Evolutionary conservation across 1,140 invertebrate species (phyloP), one percentile per base, ranked within the genome.

Genomic region (Conopomorpha cramerella): DNA sequence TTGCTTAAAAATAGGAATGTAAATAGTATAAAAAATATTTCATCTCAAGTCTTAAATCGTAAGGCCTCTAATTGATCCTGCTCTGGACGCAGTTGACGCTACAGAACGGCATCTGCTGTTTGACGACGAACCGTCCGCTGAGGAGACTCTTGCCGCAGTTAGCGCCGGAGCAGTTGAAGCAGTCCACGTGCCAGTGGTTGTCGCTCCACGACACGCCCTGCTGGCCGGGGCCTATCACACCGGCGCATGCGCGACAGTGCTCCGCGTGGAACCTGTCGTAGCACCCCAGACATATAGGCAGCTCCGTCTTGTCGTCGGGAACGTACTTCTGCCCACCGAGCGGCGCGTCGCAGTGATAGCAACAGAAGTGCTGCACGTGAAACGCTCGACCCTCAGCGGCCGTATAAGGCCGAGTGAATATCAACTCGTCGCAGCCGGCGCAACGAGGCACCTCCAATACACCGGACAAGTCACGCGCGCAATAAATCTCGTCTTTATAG

Each of bases 361-460:
- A 93, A 52, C 90, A 92, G 60, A 93, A 93, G 64, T 93, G 92
- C 48, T 91, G 87, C n/a, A 92, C 82, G 55, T 94, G 92, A 59
- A 89, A 93, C 13, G 86, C 87, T 35, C 86, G 81, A 1, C 86
- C 87, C 57, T 93, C 91, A 2, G 91, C 90, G 1, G 89, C 82
- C 3, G 91, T 93, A 57, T 92, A 93, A 31, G 90, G 87, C 46
- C 88, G 83, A 2, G 89, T 87, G 60, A 93, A 93, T 43, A 94
- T 93, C 33, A 94, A 72, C 78, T 97, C 93, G 64, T 97, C 93
- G 60, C 94, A 97, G 16, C 92, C 93, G 30, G 87, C 86, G 67
- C 94, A 97, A 49, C 94, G 82, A 0, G 92, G 92, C 43, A 92
- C 90, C 50, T 93, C 89, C 35, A 92, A 64, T 13, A 89, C 84